Base-by-base conservation (phyloP, 1,140 invertebrate genomes). In the Sarcophaga bullata region DNA sequence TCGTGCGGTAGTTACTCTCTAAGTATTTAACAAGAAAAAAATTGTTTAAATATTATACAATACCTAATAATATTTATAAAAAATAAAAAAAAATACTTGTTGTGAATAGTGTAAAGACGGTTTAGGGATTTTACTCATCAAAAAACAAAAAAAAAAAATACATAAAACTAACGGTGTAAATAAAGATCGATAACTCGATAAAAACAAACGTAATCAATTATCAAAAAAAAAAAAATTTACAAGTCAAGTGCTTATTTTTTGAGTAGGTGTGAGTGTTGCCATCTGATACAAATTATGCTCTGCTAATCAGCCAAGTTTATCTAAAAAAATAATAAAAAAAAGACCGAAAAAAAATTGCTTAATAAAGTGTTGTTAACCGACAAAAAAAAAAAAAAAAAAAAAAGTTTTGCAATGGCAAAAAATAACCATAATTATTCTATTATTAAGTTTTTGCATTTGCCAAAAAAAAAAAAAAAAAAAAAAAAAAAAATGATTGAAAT, bases 1-100 rank as follows among this genome's bases (percentile, higher is more conserved):
- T 50, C 49, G 75, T 78, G n/a, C 75, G 75, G 75, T 78, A 9
- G 75, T 6, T 68, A 68, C 54, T 58, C 54, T 58, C 25, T 15
- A 58, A 68, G 62, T 68, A 68, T 19, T 9, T 68, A 68, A 17
- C 19, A 68, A 9, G 19, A 68, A 10, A 68, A 68, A 19, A 37
- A 37, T 37, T 4, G 1, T 68, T n/a, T 68, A 68, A 68, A 19
- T 68, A 19, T 37, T 25, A 68, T 37, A 37, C 25, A 37, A 37
- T 68, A 25, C 17, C 7, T n/a, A 62, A n/a, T n/a, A 17, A 17
- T n/a, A 62, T 62, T 62, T n/a, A 62, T n/a, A n/a, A 58, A 58
- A 58, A 58, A 58, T 58, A 13, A 13, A 13, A n/a, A 6, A 58
- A 58, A 58, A n/a, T 58, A n/a, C n/a, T 58, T 58, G n/a, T n/a